Evolutionary conservation across 2,797 vertebrate species (phyloP), one percentile per base, ranked within the genome.

Genomic region (Mionectes olivaceus): DNA sequence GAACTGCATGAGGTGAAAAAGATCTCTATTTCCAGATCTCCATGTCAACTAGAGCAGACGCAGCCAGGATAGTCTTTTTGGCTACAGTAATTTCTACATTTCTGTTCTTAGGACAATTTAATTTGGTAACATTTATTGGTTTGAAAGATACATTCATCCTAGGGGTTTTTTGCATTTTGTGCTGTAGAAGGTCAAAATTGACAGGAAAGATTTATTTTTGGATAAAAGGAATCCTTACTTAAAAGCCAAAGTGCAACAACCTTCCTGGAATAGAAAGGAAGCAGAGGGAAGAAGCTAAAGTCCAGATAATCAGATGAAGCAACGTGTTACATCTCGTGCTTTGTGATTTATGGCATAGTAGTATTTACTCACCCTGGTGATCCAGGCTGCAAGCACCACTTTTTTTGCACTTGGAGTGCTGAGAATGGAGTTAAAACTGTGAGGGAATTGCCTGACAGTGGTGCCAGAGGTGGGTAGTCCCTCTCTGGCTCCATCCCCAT

Each of bases 101-200:
- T 61, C 84, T 80, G 46, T 74, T 84, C 79, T 82, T 84, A 57
- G 1, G 9, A 69, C 75, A 86, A 73, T 83, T 71, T 71, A 57
- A 80, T 87, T 94, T 69, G 64, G 46, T 94, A 90, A 91, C 89
- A 60, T 76, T 91, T 89, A 94, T 92, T 95, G 82, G 18, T 50
- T 93, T 55, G 24, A 84, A 96, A 93, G 83, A 74, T 82, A 82
- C 79, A 90, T 84, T 87, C 70, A 69, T 93, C 88, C 81, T 44
- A 41, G 17, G 17, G 27, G 11, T 10, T 91, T 88, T 93, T 86
- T 87, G 28, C 50, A 77, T 96, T 94, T 93, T 69, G 27, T 85
- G 78, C 83, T 89, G 68, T 44, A 92, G 94, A 96, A 96, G 94
- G 94, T 97, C 96, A 96, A 60, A 82, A 88, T 84, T 95, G 95